Conservation (phyloP, 2,797 vertebrate genomes). For the Enteromius afrohamiltoni region DNA sequence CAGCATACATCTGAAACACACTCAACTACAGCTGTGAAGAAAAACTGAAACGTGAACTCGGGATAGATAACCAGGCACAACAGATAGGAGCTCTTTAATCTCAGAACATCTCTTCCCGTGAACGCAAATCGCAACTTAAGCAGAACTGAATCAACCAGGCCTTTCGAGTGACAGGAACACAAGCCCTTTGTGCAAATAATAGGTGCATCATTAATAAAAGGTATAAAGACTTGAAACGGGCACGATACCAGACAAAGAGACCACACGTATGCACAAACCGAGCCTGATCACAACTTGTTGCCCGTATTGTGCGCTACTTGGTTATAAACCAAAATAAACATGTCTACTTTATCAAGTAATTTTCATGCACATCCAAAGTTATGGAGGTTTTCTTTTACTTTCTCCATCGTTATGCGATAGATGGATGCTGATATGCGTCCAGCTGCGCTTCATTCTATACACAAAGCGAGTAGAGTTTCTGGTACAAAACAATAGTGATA, state of each 20-base stretch:
- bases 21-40: background rate
- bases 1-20: background rate
- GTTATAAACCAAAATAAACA: background rate
- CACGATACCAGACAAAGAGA: conserved; percentile 27
- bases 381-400: background rate
- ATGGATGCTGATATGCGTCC: conserved; percentile 5
- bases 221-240: conserved; percentile 10
- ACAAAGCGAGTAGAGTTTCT: background rate
- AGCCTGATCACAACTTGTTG: conserved; percentile 34
- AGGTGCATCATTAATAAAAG: background rate
- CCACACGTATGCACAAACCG: conserved; percentile 17
- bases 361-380: background rate
- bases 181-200: background rate
- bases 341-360: background rate
- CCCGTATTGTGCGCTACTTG: background rate
- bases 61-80: background rate
- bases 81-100: conserved; percentile 5
- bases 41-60: conserved; percentile 4
- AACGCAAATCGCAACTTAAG: background rate
- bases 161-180: background rate
- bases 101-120: conserved; percentile 1
- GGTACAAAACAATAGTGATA: background rate
- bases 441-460: conserved; percentile 10
- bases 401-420: conserved; percentile 8
- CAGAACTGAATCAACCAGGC: background rate